These are phyloP conservation scores for Platycnemis pennipes DNA, from an alignment of 2,888 invertebrate genomes.

Conservation along the genomic window DNA sequence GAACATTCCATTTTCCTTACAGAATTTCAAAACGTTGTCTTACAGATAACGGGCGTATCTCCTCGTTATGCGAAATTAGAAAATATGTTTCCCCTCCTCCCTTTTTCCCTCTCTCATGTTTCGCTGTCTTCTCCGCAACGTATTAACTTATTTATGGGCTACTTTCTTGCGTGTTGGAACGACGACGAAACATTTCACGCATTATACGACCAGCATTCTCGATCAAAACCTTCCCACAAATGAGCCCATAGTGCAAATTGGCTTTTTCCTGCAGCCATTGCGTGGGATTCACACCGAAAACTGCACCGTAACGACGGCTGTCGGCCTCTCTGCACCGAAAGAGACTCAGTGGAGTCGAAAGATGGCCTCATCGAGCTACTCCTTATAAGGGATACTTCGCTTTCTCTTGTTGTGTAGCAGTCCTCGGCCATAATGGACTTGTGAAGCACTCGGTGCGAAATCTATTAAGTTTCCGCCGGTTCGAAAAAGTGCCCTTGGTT, in stretches of 20 bases:
- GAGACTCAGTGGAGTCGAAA: slow-evolving; percentile 6
- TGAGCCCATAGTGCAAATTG: background rate
- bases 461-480: background rate
- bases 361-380: background rate
- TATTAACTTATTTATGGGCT: background rate
- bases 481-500: background rate
- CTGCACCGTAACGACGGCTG: background rate
- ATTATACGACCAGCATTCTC: no score
- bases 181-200: no score
- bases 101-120: background rate
- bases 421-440: background rate
- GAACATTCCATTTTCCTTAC: no score
- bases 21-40: no score
- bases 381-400: background rate
- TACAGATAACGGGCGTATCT: no score
- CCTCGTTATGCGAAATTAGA: no score
- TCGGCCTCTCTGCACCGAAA: background rate
- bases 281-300: background rate
- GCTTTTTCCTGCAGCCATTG: background rate
- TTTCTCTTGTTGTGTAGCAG: background rate
- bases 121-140: background rate
- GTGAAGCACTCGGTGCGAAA: background rate
- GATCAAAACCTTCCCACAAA: no score
- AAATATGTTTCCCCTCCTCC: no score
- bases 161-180: background rate